phyloP scores from a whole-genome alignment of 2,113 vertebrate species.

The Puntigrus tetrazona region DNA sequence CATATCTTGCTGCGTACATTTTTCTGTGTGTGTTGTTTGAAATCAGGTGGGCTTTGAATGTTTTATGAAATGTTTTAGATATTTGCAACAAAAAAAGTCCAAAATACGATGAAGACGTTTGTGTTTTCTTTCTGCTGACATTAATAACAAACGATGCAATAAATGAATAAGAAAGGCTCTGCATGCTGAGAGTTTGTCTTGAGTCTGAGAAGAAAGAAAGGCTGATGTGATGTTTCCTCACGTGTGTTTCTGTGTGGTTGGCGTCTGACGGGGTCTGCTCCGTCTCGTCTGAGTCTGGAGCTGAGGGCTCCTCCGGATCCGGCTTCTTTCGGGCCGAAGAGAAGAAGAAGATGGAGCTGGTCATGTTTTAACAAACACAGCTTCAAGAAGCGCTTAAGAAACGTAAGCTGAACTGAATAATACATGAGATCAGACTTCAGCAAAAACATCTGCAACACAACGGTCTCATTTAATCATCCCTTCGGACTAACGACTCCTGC shows the following conservation, averaged over 20 bases:
- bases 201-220: too few species aligned
- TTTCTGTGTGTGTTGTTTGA: too few species aligned
- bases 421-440: slow-evolving; percentile 16
- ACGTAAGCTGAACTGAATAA: slow-evolving; percentile 32
- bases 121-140: neutral
- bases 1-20: neutral
- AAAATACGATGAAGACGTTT: too few species aligned
- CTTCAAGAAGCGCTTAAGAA: neutral
- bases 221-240: too few species aligned
- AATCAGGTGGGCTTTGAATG: too few species aligned
- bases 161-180: too few species aligned
- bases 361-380: neutral
- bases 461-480: too few species aligned
- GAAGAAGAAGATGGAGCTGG: neutral
- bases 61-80: too few species aligned
- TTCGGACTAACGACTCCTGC: too few species aligned
- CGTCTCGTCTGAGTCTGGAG: slow-evolving; percentile 83
- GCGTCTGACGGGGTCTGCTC: slow-evolving; percentile 89
- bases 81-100: too few species aligned
- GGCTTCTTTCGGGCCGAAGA: slow-evolving; percentile 79
- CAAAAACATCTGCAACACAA: neutral
- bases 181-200: too few species aligned
- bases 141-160: too few species aligned
- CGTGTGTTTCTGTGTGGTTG: slow-evolving; percentile 87
- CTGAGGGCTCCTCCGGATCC: slow-evolving; percentile 85